Evolutionary conservation across 2,113 vertebrate genomes (phyloP).

Genomic region (Thamnaconus septentrionalis): DNA sequence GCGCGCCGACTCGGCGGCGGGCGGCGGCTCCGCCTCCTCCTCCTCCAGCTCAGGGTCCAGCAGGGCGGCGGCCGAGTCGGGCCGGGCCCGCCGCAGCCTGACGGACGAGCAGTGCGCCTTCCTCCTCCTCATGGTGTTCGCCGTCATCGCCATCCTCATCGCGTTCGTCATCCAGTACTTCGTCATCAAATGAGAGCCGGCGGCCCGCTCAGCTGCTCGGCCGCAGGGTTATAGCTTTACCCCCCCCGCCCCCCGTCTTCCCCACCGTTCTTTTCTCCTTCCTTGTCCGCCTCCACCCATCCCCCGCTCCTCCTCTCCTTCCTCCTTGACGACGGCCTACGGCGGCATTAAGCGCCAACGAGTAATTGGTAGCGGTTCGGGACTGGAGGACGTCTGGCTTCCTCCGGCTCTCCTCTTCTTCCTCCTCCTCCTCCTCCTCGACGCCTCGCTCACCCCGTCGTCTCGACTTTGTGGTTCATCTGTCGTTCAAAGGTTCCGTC

Average conservation of each 20-base stretch:
- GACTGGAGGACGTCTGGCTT: constrained; percentile 16
- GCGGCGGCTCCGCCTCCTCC: constrained; percentile 67
- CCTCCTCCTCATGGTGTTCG: constrained; percentile 92
- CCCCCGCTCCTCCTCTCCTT: constrained; percentile 36
- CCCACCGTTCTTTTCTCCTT: constrained; percentile 9
- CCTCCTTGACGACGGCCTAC: constrained; percentile 2
- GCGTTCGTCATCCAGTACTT: constrained; percentile 98
- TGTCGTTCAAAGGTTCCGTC: constrained; percentile 40
- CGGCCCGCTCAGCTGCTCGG: constrained; percentile 22
- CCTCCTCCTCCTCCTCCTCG: constrained; percentile 34
- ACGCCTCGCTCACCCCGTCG: neutral
- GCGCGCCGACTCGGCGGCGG: constrained; percentile 73
- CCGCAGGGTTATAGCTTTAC: constrained; percentile 71
- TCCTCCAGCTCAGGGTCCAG: constrained; percentile 62
- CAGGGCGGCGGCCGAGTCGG: constrained; percentile 62
- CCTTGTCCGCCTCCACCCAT: constrained; percentile 4
- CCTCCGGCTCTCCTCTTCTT: constrained; percentile 28
- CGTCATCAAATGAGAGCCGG: constrained; percentile 88
- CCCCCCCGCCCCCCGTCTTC: constrained; percentile 44
- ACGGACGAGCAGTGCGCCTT: constrained; percentile 95
- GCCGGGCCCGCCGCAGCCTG: constrained; percentile 80
- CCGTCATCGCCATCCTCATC: constrained; percentile 93
- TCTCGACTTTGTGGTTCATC: constrained; percentile 19
- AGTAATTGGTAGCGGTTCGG: too few species aligned
- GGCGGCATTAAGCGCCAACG: too few species aligned